Evolutionary conservation across 2,113 vertebrate species (phyloP).

Genomic region (Toxostoma redivivum): DNA sequence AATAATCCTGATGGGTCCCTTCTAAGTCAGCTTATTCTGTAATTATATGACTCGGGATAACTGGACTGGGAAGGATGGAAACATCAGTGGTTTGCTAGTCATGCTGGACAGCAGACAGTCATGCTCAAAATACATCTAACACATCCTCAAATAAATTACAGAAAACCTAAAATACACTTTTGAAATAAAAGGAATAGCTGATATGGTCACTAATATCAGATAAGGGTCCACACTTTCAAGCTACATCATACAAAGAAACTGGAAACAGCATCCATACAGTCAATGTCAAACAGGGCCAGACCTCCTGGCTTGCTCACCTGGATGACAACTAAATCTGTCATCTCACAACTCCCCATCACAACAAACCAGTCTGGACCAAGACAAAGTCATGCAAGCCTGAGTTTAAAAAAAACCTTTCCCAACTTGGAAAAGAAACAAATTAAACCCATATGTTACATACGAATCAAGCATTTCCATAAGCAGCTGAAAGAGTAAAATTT

Average conservation of each 20-base stretch:
- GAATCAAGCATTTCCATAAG: neutral
- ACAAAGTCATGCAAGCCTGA: neutral
- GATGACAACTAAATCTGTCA: neutral
- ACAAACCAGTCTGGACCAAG: neutral
- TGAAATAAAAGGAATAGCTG: neutral
- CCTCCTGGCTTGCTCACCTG: neutral
- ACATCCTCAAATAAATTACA: neutral
- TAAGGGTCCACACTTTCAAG: neutral
- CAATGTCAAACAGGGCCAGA: neutral
- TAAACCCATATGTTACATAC: neutral
- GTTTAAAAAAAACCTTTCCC: neutral
- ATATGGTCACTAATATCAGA: neutral
- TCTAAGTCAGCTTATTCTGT: neutral
- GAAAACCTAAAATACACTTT: neutral
- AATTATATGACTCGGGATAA: neutral
- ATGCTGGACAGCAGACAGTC: neutral
- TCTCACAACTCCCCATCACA: neutral
- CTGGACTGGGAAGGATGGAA: neutral
- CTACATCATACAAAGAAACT: neutral
- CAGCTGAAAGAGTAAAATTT: neutral
- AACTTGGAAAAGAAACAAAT: slow-evolving; percentile 4
- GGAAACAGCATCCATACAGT: neutral
- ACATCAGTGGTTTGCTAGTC: neutral
- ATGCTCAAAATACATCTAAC: neutral
- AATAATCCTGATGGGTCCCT: neutral